phyloP scores from a whole-genome alignment of 2,888 invertebrate genomes.

The Podotricha telesiphe region DNA sequence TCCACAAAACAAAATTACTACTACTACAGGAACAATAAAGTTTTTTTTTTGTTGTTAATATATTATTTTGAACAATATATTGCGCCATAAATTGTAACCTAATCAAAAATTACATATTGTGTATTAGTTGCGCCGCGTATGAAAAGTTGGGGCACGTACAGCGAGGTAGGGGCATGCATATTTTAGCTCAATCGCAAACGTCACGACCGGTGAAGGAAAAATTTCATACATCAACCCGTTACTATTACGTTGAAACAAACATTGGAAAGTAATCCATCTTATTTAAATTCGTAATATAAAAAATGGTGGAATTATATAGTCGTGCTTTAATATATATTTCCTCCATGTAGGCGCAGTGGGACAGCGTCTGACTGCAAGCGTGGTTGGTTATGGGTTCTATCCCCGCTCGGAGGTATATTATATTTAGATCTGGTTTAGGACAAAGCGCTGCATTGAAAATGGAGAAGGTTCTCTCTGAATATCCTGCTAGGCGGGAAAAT shows the following conservation, averaged over 20 bases:
- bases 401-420: no score
- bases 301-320: not conserved
- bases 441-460: no score
- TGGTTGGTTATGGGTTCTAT: no score
- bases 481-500: no score
- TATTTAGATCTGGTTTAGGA: no score
- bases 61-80: not conserved
- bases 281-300: conserved; percentile 50
- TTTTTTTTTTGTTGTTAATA: no score
- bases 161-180: conserved; percentile 38
- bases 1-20: no score
- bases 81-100: conserved; percentile 23
- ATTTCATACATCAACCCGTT: conserved; percentile 75
- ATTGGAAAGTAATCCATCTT: conserved; percentile 67
- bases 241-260: conserved; percentile 57
- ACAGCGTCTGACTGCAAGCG: no score
- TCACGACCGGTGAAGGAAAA: conserved; percentile 72
- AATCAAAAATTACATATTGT: conserved; percentile 23
- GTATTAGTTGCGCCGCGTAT: conserved; percentile 29
- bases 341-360: no score
- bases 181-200: conserved; percentile 49
- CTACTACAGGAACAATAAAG: no score
- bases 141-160: conserved; percentile 35
- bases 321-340: no score
- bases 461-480: no score